A percentile compares a stretch with the other conserved stretches of the same genome.
These are phyloP conservation scores for Pollenia griseotomentosa DNA, from an alignment of 2,888 invertebrate genomes.

Conservation along the genomic window DNA sequence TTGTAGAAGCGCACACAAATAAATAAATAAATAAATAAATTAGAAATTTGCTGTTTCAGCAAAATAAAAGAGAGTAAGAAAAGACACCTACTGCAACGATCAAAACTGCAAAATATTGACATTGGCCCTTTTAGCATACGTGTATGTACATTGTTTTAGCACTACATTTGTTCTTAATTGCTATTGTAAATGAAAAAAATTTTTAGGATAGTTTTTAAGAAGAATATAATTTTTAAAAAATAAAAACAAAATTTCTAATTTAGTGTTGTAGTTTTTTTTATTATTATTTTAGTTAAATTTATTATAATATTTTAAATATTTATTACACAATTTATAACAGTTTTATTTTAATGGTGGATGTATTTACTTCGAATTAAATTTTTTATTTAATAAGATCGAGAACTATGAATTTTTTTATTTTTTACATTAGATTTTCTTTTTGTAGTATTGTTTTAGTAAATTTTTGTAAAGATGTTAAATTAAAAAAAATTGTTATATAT, in stretches of 20 bases:
- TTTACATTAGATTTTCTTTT: slow-evolving; percentile 49
- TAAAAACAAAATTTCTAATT: neutral
- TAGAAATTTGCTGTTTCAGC: no score
- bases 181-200: no score
- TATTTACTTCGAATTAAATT: slow-evolving; percentile 50
- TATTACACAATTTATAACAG: slow-evolving; percentile 59
- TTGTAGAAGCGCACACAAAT: no score
- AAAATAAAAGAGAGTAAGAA: no score
- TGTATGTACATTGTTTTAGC: no score
- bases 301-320: slow-evolving; percentile 43
- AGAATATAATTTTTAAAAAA: neutral
- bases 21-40: no score
- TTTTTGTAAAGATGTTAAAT: slow-evolving; percentile 61
- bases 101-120: no score
- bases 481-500: slow-evolving; percentile 53
- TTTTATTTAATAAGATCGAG: slow-evolving; percentile 42
- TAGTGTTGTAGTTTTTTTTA: slow-evolving; percentile 48
- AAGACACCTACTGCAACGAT: no score
- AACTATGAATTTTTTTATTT: slow-evolving; percentile 57
- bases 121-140: no score
- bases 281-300: slow-evolving; percentile 56
- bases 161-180: no score
- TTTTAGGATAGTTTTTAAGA: no score
- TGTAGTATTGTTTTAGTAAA: slow-evolving; percentile 47
- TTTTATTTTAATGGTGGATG: slow-evolving; percentile 34